Evolutionary conservation across 2,888 invertebrate species (phyloP), one percentile per base, ranked within the genome.

Genomic region (Chaetogeoica ovagalla): DNA sequence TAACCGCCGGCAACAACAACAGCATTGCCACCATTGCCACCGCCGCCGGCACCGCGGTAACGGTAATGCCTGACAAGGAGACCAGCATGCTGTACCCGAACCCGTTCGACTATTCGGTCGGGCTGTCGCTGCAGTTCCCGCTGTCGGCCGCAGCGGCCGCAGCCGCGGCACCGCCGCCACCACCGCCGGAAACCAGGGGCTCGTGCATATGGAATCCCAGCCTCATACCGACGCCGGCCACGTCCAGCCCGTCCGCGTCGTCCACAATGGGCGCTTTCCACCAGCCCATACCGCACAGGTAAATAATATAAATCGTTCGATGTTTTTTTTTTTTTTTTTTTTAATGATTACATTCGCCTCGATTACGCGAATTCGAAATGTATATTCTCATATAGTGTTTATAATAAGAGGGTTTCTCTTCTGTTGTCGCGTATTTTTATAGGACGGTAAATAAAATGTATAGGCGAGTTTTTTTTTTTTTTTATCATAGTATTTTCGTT

Each of bases 171-270:
- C 4, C 30, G 30, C 77, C 77, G 55, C 70, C 77, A 5, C 70
- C 77, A 57, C 77, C 70, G 43, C 77, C 77, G 39, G 77, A 79
- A 70, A 62, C 77, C 63, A 52, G 77, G 23, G 77, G 77, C 23
- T 79, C 77, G 62, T 79, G 77, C 63, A 79, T 79, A 70, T 79
- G 77, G 77, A 79, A 79, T n/a, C 77, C 77, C 23, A 70, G 70
- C 55, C 77, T 79, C 55, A 79, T 79, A 79, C 77, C 77, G 69
- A 69, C 77, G 70, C 62, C 77, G 63, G 70, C 70, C 70, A 63
- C 77, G 69, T 79, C 77, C 30, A 79, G 77, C 39, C 70, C 77
- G 55, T 79, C 77, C 39, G 62, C 77, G 55, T 48, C 48, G 13
- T 70, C 77, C 77, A 21, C 57, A 55, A 70, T 71, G 77, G 77